Conservation (phyloP, 2,888 invertebrate species). For the Eucriotettix oculatus region DNA sequence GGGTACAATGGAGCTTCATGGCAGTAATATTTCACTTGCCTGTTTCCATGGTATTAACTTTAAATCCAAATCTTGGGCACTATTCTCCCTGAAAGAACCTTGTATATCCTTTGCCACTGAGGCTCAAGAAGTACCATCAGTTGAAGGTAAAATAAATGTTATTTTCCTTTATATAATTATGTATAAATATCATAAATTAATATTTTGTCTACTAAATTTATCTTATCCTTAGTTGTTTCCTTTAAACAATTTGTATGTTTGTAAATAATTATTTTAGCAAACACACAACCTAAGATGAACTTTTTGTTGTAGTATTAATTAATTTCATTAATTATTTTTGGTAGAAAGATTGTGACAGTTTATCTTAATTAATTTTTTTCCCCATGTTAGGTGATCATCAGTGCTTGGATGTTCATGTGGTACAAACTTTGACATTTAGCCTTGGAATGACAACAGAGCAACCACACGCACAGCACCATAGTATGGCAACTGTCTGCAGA, state of each 20-base stretch:
- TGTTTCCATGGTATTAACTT: slow-evolving; percentile 97
- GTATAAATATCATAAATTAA: background rate
- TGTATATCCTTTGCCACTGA: slow-evolving; percentile 86
- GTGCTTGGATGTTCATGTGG: slow-evolving; percentile 56
- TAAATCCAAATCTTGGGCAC: slow-evolving; percentile 88
- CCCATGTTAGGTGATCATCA: slow-evolving; percentile 14
- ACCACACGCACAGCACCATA: slow-evolving; percentile 52
- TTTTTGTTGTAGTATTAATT: too few relatives aligned
- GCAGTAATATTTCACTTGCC: slow-evolving; percentile 69
- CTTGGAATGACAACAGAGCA: slow-evolving; percentile 49
- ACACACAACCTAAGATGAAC: too few relatives aligned
- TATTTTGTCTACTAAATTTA: background rate
- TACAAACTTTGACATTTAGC: slow-evolving; percentile 79
- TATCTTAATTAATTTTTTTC: background rate
- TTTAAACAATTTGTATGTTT: background rate
- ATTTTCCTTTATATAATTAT: background rate
- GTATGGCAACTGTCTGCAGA: slow-evolving; percentile 88
- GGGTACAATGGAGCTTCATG: slow-evolving; percentile 75
- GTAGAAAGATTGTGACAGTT: too few relatives aligned
- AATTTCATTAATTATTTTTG: background rate
- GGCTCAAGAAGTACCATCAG: slow-evolving; percentile 67
- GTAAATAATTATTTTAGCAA: slow-evolving; percentile 4
- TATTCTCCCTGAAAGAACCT: slow-evolving; percentile 85
- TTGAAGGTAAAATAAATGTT: slow-evolving; percentile 33
- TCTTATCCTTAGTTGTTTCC: background rate